A percentile compares a stretch with the other conserved stretches of the same genome.
Evolutionary conservation across 2,113 vertebrate genomes (phyloP).

Genomic region (Pionites leucogaster): DNA sequence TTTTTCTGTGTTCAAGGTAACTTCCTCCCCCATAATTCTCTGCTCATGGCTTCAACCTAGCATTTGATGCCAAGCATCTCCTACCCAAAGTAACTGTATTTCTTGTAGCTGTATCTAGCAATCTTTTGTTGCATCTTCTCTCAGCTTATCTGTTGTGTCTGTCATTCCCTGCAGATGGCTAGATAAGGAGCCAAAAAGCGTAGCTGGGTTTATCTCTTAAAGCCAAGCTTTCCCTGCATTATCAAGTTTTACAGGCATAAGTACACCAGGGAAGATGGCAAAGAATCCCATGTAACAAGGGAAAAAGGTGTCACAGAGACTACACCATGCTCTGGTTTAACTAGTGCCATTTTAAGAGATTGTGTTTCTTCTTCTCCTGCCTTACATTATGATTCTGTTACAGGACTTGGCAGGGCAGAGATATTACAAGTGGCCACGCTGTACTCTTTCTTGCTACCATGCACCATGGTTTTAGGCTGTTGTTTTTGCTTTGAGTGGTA

Average conservation of each 20-base stretch:
- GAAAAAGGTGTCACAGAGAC: background rate
- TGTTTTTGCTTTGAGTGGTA: background rate
- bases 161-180: background rate
- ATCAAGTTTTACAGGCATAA: background rate
- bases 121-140: background rate
- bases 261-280: background rate
- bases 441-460: background rate
- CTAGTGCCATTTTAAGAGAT: background rate
- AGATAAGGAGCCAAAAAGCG: background rate
- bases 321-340: background rate
- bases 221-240: background rate
- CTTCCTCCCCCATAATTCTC: background rate
- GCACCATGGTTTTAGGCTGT: background rate
- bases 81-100: background rate
- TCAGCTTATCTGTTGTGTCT: background rate
- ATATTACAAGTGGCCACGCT: background rate
- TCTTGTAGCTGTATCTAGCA: background rate
- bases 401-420: background rate
- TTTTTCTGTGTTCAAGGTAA: background rate
- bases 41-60: background rate
- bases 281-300: background rate
- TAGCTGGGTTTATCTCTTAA: background rate
- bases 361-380: background rate
- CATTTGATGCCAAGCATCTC: background rate
- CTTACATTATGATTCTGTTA: background rate